Evolutionary conservation across 1,140 invertebrate species (phyloP).

Genomic region (Lasioglossum baleicum): DNA sequence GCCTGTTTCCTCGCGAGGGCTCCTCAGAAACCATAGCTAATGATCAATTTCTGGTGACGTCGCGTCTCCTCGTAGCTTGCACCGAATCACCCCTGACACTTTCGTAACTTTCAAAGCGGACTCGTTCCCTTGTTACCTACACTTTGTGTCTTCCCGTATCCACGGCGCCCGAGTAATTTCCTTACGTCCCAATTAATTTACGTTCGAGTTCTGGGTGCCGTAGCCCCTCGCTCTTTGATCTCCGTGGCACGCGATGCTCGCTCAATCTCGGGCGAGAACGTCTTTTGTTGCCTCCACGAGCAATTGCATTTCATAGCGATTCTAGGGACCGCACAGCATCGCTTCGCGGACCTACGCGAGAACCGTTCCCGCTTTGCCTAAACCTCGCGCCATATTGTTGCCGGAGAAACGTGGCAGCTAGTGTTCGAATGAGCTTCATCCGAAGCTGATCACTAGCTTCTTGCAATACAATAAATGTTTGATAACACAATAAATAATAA

Average conservation of each 20-base stretch:
- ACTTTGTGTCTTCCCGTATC: not conserved
- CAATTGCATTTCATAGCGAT: not conserved
- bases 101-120: conserved; percentile 33
- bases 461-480: no score
- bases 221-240: conserved; percentile 63
- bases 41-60: conserved; percentile 10
- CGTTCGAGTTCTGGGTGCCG: conserved; percentile 56
- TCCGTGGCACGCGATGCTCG: conserved; percentile 40
- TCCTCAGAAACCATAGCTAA: not conserved
- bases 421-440: no score
- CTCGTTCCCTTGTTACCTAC: conserved; percentile 1
- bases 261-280: conserved; percentile 10
- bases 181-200: conserved; percentile 77
- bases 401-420: no score
- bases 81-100: conserved; percentile 16
- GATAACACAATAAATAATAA: no score
- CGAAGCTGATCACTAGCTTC: no score
- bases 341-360: no score
- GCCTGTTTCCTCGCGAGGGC: no score
- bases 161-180: conserved; percentile 63
- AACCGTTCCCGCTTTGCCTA: no score
- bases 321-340: not conserved
- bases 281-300: conserved; percentile 6
- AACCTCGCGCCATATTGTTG: not conserved
- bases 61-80: not conserved